phyloP scores from a whole-genome alignment of 2,797 vertebrate species.

The Sebastes flavidus region DNA sequence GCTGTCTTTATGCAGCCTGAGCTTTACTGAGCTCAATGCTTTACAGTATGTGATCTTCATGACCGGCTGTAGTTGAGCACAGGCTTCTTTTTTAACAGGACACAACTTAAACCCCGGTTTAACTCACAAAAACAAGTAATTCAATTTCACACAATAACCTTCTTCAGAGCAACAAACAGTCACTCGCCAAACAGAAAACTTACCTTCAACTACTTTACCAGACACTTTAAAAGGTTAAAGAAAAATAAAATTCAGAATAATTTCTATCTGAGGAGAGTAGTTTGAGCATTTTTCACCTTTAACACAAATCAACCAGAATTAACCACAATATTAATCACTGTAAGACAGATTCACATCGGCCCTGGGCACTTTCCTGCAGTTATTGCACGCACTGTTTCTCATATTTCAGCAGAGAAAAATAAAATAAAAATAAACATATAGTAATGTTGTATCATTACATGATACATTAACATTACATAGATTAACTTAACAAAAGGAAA shows the following conservation, averaged over 20 bases:
- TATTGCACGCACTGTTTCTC: neutral
- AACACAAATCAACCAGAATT: neutral
- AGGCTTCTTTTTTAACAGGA: neutral
- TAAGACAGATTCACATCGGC: neutral
- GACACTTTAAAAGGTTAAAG: neutral
- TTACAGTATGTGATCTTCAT: neutral
- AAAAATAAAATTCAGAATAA: neutral
- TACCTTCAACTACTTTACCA: neutral
- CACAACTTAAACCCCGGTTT: neutral
- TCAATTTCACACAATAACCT: neutral
- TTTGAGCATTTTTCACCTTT: neutral
- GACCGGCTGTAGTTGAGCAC: neutral
- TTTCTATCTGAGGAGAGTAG: neutral
- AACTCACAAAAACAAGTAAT: neutral
- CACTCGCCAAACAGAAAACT: neutral
- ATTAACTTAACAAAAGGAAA: neutral
- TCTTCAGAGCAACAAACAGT: neutral
- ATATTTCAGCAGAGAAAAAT: neutral
- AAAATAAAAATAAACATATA: neutral
- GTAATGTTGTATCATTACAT: neutral
- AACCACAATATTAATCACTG: neutral
- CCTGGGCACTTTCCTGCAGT: neutral
- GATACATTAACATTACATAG: neutral
- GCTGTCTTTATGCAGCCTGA: neutral
- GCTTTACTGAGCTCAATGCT: slow-evolving; percentile 1